Percentiles rank a stretch among this genome's conserved stretches.
Conservation (phyloP, 2,113 vertebrate genomes). For the Ranitomeya variabilis region DNA sequence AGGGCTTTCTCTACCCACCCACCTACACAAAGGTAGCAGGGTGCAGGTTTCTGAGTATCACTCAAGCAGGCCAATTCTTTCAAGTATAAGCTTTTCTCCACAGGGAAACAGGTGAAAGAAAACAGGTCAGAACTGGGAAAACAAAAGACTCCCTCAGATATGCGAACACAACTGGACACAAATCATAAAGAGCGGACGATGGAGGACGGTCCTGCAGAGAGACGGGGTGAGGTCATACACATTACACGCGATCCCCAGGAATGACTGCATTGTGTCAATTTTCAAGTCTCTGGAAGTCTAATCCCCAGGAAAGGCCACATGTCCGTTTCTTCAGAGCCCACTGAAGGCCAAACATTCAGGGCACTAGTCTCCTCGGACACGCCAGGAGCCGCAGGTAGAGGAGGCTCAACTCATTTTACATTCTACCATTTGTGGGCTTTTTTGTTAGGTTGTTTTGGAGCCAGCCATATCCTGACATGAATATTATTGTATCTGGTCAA, state of each 20-base stretch:
- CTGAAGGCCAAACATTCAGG: not conserved
- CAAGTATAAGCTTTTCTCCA: constrained; percentile 58
- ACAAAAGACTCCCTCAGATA: constrained; percentile 59
- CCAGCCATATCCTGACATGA: not conserved
- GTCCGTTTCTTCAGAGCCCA: constrained; percentile 27
- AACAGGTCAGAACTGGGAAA: constrained; percentile 59
- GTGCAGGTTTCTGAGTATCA: constrained; percentile 44
- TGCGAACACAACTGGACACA: constrained; percentile 30
- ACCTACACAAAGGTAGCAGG: constrained; percentile 53
- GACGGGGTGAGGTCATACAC: constrained; percentile 29
- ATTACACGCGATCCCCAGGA: constrained; percentile 25
- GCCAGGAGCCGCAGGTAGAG: not conserved
- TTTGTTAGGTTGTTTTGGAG: not conserved
- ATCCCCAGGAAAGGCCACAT: not conserved
- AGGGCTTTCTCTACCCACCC: constrained; percentile 54
- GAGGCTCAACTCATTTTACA: not conserved
- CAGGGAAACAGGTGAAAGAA: constrained; percentile 59
- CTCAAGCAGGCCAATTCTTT: constrained; percentile 44
- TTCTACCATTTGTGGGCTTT: not conserved
- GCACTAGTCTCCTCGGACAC: not conserved
- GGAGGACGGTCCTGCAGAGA: constrained; percentile 44
- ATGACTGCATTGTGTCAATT: not conserved
- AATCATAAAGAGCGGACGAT: constrained; percentile 44
- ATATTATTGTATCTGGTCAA: not conserved
- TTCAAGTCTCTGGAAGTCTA: not conserved